These are phyloP conservation scores for Phycodurus eques DNA, from an alignment of 2,113 vertebrate species.

Conservation along the genomic window DNA sequence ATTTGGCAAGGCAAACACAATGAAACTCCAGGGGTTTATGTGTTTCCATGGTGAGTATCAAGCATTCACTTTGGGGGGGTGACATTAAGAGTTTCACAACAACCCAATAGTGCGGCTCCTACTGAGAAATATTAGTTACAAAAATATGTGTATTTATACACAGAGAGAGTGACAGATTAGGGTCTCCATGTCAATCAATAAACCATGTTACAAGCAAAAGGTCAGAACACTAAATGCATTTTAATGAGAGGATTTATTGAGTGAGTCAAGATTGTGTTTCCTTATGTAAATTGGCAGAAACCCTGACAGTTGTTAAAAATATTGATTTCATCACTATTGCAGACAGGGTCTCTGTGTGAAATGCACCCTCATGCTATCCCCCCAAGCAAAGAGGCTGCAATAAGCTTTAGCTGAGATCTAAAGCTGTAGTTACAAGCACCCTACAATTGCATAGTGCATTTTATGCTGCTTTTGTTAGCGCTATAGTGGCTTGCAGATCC, in stretches of 20 bases:
- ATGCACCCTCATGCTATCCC: background rate
- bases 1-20: background rate
- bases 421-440: too few species aligned
- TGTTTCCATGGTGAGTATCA: conserved; percentile 9
- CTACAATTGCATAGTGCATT: too few species aligned
- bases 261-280: background rate
- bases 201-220: conserved; percentile 17
- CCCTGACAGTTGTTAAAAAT: background rate
- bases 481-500: too few species aligned
- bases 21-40: background rate
- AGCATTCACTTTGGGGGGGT: conserved; percentile 7
- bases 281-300: conserved; percentile 5
- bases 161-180: conserved; percentile 1
- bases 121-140: conserved; percentile 20
- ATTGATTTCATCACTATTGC: background rate
- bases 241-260: background rate
- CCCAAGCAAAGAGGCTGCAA: background rate
- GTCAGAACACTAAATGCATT: conserved; percentile 6
- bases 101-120: conserved; percentile 2
- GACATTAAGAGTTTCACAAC: conserved; percentile 15
- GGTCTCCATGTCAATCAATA: conserved; percentile 28
- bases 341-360: background rate
- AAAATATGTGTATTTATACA: conserved; percentile 24
- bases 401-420: background rate
- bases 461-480: too few species aligned